Conservation (phyloP, 2,888 invertebrate genomes). For the Cryptophagus acutangulus region DNA sequence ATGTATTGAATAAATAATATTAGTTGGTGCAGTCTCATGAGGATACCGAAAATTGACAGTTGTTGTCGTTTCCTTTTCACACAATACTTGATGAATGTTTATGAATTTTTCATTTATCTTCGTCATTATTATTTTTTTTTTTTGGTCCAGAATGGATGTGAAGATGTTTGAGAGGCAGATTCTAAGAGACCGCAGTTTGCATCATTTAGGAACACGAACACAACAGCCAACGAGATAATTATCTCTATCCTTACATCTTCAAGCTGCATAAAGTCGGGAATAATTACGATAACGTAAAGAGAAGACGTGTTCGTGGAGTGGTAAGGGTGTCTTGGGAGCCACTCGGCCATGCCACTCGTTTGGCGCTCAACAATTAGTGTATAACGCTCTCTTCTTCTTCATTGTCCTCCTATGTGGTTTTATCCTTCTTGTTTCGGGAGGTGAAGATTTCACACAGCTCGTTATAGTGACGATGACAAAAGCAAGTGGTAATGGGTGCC, state of each 20-base stretch:
- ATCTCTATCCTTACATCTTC: slow-evolving; percentile 22
- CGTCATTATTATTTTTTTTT: too few relatives aligned
- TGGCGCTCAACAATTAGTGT: slow-evolving; percentile 19
- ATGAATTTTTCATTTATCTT: too few relatives aligned
- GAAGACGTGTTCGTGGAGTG: slow-evolving; percentile 18
- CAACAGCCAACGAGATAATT: slow-evolving; percentile 26
- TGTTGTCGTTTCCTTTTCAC: too few relatives aligned
- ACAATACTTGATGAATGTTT: too few relatives aligned
- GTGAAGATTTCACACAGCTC: slow-evolving; percentile 15
- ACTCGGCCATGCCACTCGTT: slow-evolving; percentile 18
- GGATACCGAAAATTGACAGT: too few relatives aligned
- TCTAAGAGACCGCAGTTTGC: slow-evolving; percentile 9
- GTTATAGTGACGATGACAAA: slow-evolving; percentile 19
- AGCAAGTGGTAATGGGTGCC: slow-evolving; percentile 22
- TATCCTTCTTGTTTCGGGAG: not conserved
- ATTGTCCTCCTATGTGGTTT: not conserved
- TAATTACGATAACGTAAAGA: slow-evolving; percentile 27
- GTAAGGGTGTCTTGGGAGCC: slow-evolving; percentile 18
- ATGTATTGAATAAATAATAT: too few relatives aligned
- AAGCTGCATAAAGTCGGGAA: slow-evolving; percentile 23
- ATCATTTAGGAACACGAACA: slow-evolving; percentile 15
- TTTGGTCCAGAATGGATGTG: too few relatives aligned
- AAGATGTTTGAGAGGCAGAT: slow-evolving; percentile 4
- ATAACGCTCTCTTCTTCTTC: slow-evolving; percentile 10
- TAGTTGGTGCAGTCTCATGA: too few relatives aligned